Conservation (phyloP, 2,113 vertebrate species). For the cattle (Bos taurus) region ARS-UCD2.0 NC_037356.1:36270001-36270500, state of each 20-base stretch:
- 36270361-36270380: neutral
- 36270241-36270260: neutral
- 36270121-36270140: neutral
- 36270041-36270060: neutral
- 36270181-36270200: neutral
- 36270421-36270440: neutral
- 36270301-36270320: neutral
- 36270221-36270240: neutral
- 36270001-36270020: neutral
- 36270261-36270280: neutral
- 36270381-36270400: neutral
- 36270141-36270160: neutral
- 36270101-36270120: neutral
- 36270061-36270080: neutral
- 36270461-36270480: neutral
- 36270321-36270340: neutral
- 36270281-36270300: neutral
- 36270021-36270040: neutral
- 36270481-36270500: neutral
- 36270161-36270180: neutral
- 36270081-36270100: constrained; percentile 6
- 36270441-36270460: neutral
- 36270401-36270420: neutral
- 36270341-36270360: neutral
- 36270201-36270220: neutral